Evolutionary conservation across 1,140 invertebrate genomes (phyloP).

Genomic region (Lasioglossum baleicum): DNA sequence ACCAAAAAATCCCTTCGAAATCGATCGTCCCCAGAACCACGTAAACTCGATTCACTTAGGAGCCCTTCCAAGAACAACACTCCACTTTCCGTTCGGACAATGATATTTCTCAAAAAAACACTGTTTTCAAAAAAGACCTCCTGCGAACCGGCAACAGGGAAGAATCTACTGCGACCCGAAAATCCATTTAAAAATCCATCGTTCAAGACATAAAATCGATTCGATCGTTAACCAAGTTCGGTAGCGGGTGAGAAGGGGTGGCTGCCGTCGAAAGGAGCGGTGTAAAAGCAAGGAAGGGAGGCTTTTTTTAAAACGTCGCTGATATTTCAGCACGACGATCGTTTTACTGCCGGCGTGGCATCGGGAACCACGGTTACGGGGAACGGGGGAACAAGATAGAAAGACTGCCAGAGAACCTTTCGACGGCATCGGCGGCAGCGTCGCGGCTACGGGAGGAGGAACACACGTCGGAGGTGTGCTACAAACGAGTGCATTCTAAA

Average conservation of each 20-base stretch:
- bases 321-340: conserved; percentile 31
- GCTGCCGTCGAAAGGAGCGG: not conserved
- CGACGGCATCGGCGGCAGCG: not conserved
- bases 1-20: too few relatives aligned
- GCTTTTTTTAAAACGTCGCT: conserved; percentile 32
- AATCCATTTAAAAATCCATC: not conserved
- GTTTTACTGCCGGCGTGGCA: conserved; percentile 30
- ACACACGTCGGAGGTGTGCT: not conserved
- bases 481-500: conserved; percentile 28
- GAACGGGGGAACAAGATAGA: not conserved
- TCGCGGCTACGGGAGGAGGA: too few relatives aligned
- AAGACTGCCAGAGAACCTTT: conserved; percentile 16
- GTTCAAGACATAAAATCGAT: not conserved
- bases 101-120: too few relatives aligned
- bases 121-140: too few relatives aligned
- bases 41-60: too few relatives aligned
- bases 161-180: too few relatives aligned
- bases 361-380: not conserved
- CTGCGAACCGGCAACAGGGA: too few relatives aligned
- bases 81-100: too few relatives aligned
- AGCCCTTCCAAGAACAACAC: too few relatives aligned
- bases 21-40: too few relatives aligned
- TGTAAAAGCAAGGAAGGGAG: not conserved
- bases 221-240: not conserved
- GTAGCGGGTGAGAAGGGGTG: not conserved